Base-by-base conservation (phyloP, 2,797 vertebrate species). In the Falco novaeseelandiae region DNA sequence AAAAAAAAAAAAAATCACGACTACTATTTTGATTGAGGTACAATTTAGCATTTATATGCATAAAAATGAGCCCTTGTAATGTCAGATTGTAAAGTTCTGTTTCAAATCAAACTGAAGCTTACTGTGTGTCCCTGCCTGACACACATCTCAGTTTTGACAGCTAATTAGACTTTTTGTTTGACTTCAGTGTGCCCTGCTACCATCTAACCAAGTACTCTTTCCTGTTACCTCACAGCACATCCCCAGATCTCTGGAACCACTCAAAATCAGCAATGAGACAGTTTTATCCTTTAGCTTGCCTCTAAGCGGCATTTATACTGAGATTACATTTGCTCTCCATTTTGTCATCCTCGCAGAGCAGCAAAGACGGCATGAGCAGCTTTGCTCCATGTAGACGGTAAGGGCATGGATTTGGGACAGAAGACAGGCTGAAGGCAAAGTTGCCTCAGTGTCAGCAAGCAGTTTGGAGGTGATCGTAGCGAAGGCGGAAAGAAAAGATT, bases 71-170 rank as follows among this genome's bases (percentile, higher is more conserved):
- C 52, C 46, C 51, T 84, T 82, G 19, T 70, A 87, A 84, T n/a
- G 74, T 71, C 89, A 79, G 82, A 89, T 32, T 52, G 18, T 71
- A 91, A 91, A 88, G n/a, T 21, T 72, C n/a, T 92, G 66, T 22
- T 93, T 79, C 81, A 92, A 91, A 84, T 89, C 89, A 93, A 95
- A 79, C 89, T 90, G 21, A 74, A 87, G 51, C 77, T 77, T 85
- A 85, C 30, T 84, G 36, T 36, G 38, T 54, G 38, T 52, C 80
- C 55, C 48, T 88, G 58, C n/a, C 85, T 71, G 59, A 80, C 67
- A 76, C 22, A 74, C 5, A 66, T 54, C 62, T 77, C 65, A 42
- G 16, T 70, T 90, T 66, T 89, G 87, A 19, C 49, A 46, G 48
- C 14, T 94, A 85, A 87, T 86, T 88, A 72, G 20, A 22, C 54